Base-by-base conservation (phyloP, 2,113 vertebrate genomes). In the Hucho hucho region DNA sequence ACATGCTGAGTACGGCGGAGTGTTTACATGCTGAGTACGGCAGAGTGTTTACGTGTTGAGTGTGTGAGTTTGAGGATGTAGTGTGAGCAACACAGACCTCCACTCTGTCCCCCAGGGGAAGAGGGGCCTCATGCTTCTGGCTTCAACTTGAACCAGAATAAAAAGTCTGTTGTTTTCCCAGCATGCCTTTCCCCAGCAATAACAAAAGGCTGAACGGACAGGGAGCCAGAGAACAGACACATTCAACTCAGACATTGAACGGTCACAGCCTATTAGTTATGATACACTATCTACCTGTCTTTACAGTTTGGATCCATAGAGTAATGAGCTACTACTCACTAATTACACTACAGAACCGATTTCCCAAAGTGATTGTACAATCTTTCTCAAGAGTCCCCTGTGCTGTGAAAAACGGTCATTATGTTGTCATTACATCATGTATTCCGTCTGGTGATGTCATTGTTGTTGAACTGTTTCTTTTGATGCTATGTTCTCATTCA, bases 241-340 rank as follows among this genome's bases (percentile, higher is more conserved):
- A 29, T 2, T 53, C 26, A 25, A 32, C 16, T 37, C 77, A 81
- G 77, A 89, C 83, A 91, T 83, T 78, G 81, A 22, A 70, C 86
- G 63, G 79, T 89, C 87, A 70, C 24, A 74, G 46, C 69, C 43
- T 46, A 64, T 87, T 76, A 81, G 6, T 72, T 20, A 58, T 65
- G 16, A 79, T 29, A 37, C 75, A 22, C 78, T 83, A 28, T 86
- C 77, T 82, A 28, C 85, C 77, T 25, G 5, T 46, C 13, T 81
- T 82, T 78, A 84, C 77, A 73, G 53, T 75, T 13, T 74, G 80
- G 79, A 77, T 83, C 78, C 73, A 29, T 29, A 66, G 64, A 66
- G 64, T 13, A 26, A 9, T 14, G 25, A 25, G 63, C 63, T 18
- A 26, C n/a, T 25, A 13, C 13, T 25, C 25, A 67, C 12, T 29